phyloP scores from a whole-genome alignment of 2,797 vertebrate genomes.

The Liparis tanakae region DNA sequence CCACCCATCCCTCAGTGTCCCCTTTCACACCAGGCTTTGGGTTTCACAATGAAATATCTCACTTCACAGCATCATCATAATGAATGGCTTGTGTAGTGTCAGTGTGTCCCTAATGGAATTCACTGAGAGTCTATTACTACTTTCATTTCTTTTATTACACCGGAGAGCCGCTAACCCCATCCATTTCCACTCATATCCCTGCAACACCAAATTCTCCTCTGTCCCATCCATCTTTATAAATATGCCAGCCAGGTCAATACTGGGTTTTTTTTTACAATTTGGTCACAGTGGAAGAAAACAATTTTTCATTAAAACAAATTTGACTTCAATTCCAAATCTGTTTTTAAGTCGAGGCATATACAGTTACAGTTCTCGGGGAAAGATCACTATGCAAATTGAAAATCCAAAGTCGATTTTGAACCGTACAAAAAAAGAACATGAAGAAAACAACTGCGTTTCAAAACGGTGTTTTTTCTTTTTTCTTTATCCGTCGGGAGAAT shows the following conservation, averaged over 20 bases:
- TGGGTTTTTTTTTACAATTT: slow-evolving; percentile 70
- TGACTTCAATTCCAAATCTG: slow-evolving; percentile 52
- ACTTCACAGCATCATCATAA: slow-evolving; percentile 78
- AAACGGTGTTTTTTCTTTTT: neutral
- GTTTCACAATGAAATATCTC: slow-evolving; percentile 78
- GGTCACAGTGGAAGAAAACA: slow-evolving; percentile 56
- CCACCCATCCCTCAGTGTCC: slow-evolving; percentile 75
- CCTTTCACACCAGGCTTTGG: slow-evolving; percentile 73
- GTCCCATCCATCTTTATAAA: slow-evolving; percentile 81
- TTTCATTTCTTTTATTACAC: slow-evolving; percentile 85
- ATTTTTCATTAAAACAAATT: slow-evolving; percentile 62
- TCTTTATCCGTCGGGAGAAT: neutral
- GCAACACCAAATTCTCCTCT: slow-evolving; percentile 68
- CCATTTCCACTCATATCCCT: slow-evolving; percentile 77
- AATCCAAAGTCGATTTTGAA: neutral
- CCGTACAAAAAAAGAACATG: neutral
- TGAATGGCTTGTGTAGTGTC: slow-evolving; percentile 82
- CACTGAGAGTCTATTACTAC: slow-evolving; percentile 83
- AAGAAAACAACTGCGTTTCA: neutral
- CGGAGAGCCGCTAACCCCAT: slow-evolving; percentile 76
- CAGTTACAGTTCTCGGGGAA: neutral
- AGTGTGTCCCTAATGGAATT: slow-evolving; percentile 83
- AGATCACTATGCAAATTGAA: neutral
- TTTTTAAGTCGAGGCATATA: slow-evolving; percentile 42
- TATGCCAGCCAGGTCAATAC: slow-evolving; percentile 78